Percentiles rank a stretch among this genome's conserved stretches.
These are phyloP conservation scores for Silurus meridionalis DNA, from an alignment of 2,113 vertebrate genomes.

Conservation along the genomic window DNA sequence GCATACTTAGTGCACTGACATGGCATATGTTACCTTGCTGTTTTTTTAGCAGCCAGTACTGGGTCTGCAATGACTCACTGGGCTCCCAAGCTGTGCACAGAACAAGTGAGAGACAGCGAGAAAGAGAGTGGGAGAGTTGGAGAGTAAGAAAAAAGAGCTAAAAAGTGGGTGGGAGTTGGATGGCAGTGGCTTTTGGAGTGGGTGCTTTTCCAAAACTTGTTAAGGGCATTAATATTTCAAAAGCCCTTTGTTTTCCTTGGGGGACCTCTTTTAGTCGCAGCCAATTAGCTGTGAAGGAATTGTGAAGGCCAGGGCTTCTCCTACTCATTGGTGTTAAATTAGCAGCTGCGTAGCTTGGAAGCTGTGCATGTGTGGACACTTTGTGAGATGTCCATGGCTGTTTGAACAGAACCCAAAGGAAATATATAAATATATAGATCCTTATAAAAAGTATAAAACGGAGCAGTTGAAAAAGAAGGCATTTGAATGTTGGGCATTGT, in stretches of 20 bases:
- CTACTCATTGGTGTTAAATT: constrained; percentile 69
- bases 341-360: constrained; percentile 63
- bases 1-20: constrained; percentile 41
- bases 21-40: constrained; percentile 45
- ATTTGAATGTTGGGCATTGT: neutral
- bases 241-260: constrained; percentile 69
- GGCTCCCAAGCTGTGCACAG: constrained; percentile 34
- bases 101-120: constrained; percentile 36
- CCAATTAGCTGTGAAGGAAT: constrained; percentile 66
- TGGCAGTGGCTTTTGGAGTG: constrained; percentile 51
- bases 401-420: constrained; percentile 44
- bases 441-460: constrained; percentile 9
- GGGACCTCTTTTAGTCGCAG: constrained; percentile 69
- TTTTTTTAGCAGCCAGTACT: constrained; percentile 46
- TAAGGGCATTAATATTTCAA: constrained; percentile 78
- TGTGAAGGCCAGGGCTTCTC: constrained; percentile 49
- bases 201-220: constrained; percentile 69
- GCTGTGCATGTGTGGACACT: constrained; percentile 59
- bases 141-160: constrained; percentile 12
- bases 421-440: constrained; percentile 32
- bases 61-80: constrained; percentile 42
- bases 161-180: constrained; percentile 44
- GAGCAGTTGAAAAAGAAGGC: neutral
- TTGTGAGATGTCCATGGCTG: constrained; percentile 53
- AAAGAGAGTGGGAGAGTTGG: constrained; percentile 37